These are phyloP conservation scores for Palythoa caribaeorum DNA, from an alignment of 92 coral and sea anemone species.

Conservation along the genomic window DNA sequence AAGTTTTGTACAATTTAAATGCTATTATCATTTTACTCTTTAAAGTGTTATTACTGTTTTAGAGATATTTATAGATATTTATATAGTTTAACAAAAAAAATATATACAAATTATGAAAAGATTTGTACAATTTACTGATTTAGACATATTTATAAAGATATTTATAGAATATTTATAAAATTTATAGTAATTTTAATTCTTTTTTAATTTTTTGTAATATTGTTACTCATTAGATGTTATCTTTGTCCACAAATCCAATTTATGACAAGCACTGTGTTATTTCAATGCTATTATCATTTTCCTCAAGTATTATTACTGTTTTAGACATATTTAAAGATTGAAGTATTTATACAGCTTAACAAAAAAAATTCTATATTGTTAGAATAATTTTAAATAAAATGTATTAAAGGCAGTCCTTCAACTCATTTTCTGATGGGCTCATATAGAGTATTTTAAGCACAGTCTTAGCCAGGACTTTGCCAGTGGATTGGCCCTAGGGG, in stretches of 20 bases:
- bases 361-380: background rate
- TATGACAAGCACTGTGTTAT: slow-evolving; percentile 1
- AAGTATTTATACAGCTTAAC: background rate
- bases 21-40: background rate
- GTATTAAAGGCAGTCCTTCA: slow-evolving; percentile 17
- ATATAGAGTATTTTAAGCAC: slow-evolving; percentile 31
- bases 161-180: background rate
- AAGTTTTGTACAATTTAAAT: background rate
- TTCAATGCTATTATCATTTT: slow-evolving; percentile 11
- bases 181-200: too few species aligned
- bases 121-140: too few species aligned
- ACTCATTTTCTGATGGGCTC: slow-evolving; percentile 5
- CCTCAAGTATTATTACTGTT: slow-evolving; percentile 3
- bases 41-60: background rate
- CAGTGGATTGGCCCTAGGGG: slow-evolving; percentile 2
- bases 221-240: slow-evolving; percentile 5
- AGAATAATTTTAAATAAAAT: slow-evolving; percentile 10
- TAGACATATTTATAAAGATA: background rate
- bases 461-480: slow-evolving; percentile 17
- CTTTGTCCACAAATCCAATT: background rate
- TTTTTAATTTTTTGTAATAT: too few species aligned
- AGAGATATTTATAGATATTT: too few species aligned
- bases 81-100: too few species aligned
- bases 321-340: slow-evolving; percentile 2
- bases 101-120: too few species aligned